A percentile compares a stretch with the other conserved stretches of the same genome.
phyloP scores from a whole-genome alignment of 2,797 vertebrate genomes.

The Tinamus major region DNA sequence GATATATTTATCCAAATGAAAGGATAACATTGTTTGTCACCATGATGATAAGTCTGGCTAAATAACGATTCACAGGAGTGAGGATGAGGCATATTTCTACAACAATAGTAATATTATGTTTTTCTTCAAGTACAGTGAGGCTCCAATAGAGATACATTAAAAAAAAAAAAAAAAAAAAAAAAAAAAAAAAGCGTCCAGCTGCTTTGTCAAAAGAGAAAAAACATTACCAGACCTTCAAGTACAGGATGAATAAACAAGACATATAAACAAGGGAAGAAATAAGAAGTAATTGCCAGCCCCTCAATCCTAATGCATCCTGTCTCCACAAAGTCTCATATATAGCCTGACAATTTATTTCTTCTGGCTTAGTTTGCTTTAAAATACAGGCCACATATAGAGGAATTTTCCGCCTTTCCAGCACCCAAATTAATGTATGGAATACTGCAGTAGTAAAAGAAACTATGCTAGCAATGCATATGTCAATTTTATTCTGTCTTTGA shows the following conservation, averaged over 20 bases:
- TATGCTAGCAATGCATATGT: slow-evolving; percentile 49
- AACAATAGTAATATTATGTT: neutral
- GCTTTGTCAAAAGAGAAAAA: neutral
- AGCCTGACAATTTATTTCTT: slow-evolving; percentile 65
- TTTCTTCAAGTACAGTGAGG: neutral
- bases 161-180: neutral
- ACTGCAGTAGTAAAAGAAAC: slow-evolving; percentile 50
- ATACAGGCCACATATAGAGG: slow-evolving; percentile 27
- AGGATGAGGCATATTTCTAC: neutral
- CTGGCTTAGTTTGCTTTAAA: slow-evolving; percentile 61
- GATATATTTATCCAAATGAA: neutral
- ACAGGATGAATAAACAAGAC: slow-evolving; percentile 14
- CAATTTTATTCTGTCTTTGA: slow-evolving; percentile 68
- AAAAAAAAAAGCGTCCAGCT: neutral
- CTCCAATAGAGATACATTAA: neutral
- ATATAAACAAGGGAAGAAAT: slow-evolving; percentile 12
- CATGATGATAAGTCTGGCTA: neutral
- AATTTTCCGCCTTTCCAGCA: slow-evolving; percentile 36
- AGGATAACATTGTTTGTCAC: neutral
- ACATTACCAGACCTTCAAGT: neutral
- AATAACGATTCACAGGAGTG: neutral
- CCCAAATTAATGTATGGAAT: slow-evolving; percentile 42
- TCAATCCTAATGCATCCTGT: slow-evolving; percentile 34
- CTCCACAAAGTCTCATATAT: slow-evolving; percentile 46
- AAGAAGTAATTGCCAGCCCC: slow-evolving; percentile 3